Percentiles rank a stretch among this genome's conserved stretches.
Evolutionary conservation across 1,140 invertebrate species (phyloP).

Genomic region (Cydia pomonella): DNA sequence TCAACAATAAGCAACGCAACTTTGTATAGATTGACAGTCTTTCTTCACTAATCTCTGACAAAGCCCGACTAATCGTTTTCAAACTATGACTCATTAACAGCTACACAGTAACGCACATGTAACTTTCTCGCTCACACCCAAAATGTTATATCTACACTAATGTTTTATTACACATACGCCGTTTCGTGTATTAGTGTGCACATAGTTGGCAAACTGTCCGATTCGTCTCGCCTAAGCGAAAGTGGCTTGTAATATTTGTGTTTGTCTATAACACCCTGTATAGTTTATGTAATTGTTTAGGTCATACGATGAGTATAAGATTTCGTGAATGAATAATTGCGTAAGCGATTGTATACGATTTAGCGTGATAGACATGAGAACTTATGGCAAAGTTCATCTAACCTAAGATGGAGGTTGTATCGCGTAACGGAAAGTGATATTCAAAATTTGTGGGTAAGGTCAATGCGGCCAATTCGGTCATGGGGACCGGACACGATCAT

Average conservation of each 20-base stretch:
- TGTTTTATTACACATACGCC: neutral
- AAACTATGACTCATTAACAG: constrained; percentile 16
- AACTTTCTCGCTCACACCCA: neutral
- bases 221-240: constrained; percentile 35
- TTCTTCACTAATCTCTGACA: neutral
- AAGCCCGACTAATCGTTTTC: neutral
- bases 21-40: neutral
- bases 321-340: neutral
- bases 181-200: neutral
- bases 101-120: neutral
- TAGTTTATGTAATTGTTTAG: constrained; percentile 22
- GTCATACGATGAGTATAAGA: neutral
- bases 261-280: constrained; percentile 23
- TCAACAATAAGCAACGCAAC: too few species aligned
- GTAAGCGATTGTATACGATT: neutral
- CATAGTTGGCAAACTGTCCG: neutral
- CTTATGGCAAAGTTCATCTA: neutral
- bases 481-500: too few species aligned
- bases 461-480: too few species aligned
- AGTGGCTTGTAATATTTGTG: constrained; percentile 33
- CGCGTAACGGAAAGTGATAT: too few species aligned
- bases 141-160: neutral
- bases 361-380: neutral
- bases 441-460: too few species aligned
- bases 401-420: neutral